Base-by-base conservation (phyloP, 1,140 invertebrate species). In the Cyrtorhinus lividipennis region DNA sequence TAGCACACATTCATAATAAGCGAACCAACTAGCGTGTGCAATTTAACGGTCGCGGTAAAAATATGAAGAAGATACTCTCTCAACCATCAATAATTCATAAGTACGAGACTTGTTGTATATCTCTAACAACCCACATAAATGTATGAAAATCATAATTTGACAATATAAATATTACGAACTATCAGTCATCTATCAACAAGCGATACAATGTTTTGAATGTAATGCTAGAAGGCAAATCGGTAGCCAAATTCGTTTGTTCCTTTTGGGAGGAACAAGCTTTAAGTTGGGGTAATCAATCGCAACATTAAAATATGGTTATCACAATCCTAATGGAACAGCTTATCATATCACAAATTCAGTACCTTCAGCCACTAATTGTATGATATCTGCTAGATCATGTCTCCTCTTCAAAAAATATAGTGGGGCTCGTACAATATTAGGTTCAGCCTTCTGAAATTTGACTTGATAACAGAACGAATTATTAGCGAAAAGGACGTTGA, bases 191-290 rank as follows among this genome's bases (percentile, higher is more conserved):
- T 62, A 62, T 62, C 24, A 24, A 62, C n/a, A 38, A 61, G 23
- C 44, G 30, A 62, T 26, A 24, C 61, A 44, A 53, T 25, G n/a
- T 20, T 62, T 56, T 44, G 24, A 53, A 23, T 25, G 26, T 62
- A 48, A 63, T 24, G 56, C 62, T 63, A 63, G 56, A 63, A 63
- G 62, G 62, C 62, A 63, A 63, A 63, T 57, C 53, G 62, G 62
- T 63, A 63, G 62, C 62, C 62, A 63, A 46, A 63, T 44, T 23
- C 26, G 48, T 53, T 53, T 53, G 48, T 20, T 53, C 20, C 48
- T 53, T 20, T 15, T 22, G 10, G 5, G 48, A 53, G 48, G 20
- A 53, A 20, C 48, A 53, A 53, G 48, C 48, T 15, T 10, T 53
- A 53, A 53, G 20, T 53, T 10, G 48, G 48, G 20, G 20, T 53